Evolutionary conservation across 2,113 vertebrate genomes (phyloP).

Genomic region (Alethe castanea): DNA sequence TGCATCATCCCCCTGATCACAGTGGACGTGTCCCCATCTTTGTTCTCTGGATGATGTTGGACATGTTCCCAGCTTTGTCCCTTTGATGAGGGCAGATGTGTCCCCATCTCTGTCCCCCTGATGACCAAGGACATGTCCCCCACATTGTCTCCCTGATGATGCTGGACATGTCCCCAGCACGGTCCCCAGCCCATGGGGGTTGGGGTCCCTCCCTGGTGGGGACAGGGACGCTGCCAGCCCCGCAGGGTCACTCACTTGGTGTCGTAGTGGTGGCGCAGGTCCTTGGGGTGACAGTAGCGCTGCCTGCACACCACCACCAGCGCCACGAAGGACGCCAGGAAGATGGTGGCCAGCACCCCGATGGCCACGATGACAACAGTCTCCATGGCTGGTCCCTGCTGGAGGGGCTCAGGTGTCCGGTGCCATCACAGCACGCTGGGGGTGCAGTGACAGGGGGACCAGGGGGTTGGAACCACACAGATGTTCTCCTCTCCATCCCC

Average conservation of each 20-base stretch:
- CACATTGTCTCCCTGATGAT: neutral
- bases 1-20: too few relatives aligned
- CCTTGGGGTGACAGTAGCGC: slow-evolving; percentile 87
- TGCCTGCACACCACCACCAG: slow-evolving; percentile 93
- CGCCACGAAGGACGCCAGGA: slow-evolving; percentile 91
- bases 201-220: neutral
- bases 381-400: slow-evolving; percentile 78
- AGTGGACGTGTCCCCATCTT: rapidly evolving
- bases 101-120: neutral
- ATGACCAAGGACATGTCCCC: rapidly evolving
- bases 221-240: neutral
- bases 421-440: neutral
- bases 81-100: neutral
- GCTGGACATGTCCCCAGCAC: neutral
- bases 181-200: neutral
- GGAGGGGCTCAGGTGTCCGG: neutral
- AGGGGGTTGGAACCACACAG: rapidly evolving
- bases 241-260: slow-evolving; percentile 79
- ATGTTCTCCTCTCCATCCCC: neutral
- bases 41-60: neutral
- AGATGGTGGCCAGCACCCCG: slow-evolving; percentile 92
- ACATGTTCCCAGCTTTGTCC: neutral
- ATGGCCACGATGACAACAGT: slow-evolving; percentile 96
- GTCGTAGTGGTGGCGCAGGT: slow-evolving; percentile 86
- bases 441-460: neutral